A percentile compares a stretch with the other conserved stretches of the same genome.
These are phyloP conservation scores for Oxyruncus cristatus DNA, from an alignment of 2,113 vertebrate genomes.

Conservation along the genomic window DNA sequence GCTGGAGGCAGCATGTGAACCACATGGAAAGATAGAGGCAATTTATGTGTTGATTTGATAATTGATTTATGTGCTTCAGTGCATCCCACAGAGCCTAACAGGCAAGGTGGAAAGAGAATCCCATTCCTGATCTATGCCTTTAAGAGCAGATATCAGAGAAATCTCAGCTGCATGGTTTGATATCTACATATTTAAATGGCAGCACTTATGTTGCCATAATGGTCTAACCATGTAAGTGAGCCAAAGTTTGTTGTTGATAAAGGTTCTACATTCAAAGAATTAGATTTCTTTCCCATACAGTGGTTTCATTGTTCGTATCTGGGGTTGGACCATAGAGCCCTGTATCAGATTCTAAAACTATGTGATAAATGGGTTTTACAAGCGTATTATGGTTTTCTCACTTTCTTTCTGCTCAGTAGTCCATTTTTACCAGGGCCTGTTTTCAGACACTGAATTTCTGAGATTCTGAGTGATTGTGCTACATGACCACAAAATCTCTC, in stretches of 20 bases:
- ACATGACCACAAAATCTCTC: not conserved
- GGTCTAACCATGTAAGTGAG: not conserved
- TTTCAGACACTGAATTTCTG: not conserved
- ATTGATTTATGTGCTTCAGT: not conserved
- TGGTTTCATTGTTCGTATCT: not conserved
- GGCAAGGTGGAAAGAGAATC: not conserved
- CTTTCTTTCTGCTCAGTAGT: not conserved
- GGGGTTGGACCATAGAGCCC: not conserved
- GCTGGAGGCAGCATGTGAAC: not conserved
- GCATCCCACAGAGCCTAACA: not conserved
- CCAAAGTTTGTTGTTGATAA: not conserved
- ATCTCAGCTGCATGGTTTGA: not conserved
- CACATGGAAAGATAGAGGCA: not conserved
- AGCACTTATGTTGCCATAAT: not conserved
- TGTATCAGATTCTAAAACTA: not conserved
- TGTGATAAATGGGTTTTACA: not conserved
- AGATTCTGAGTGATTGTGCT: not conserved
- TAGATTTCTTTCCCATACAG: not conserved
- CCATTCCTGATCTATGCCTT: not conserved
- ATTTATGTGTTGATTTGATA: not conserved
- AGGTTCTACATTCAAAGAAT: not conserved
- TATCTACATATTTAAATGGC: not conserved
- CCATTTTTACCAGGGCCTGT: not conserved
- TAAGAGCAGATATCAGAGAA: not conserved
- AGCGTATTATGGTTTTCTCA: not conserved